phyloP scores from a whole-genome alignment of 2,797 vertebrate genomes.

The Delichon dasypus region DNA sequence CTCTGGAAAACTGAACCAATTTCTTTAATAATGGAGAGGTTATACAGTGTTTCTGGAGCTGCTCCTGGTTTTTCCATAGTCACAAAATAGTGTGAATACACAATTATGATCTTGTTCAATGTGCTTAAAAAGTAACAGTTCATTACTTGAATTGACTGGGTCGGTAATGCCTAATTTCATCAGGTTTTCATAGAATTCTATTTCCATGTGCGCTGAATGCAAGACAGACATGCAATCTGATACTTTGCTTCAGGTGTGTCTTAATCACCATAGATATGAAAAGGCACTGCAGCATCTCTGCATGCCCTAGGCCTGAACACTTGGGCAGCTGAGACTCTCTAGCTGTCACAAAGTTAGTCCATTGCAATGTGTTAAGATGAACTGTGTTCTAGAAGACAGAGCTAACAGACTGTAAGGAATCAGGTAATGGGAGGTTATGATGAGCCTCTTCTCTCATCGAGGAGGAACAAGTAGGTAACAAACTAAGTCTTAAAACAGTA shows the following conservation, averaged over 20 bases:
- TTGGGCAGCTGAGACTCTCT: background rate
- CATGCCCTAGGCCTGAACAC: background rate
- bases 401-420: background rate
- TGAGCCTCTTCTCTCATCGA: background rate
- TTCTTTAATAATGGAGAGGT: background rate
- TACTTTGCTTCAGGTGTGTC: background rate
- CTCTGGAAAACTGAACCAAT: background rate
- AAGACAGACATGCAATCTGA: background rate
- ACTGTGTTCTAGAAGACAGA: background rate
- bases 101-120: background rate
- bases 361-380: background rate
- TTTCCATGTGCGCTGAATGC: background rate
- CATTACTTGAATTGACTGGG: background rate
- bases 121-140: background rate
- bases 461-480: background rate
- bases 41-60: background rate
- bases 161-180: background rate
- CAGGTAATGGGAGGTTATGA: background rate
- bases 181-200: background rate
- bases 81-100: background rate
- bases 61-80: background rate
- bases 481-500: background rate
- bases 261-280: background rate
- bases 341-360: background rate
- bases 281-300: background rate